Percentiles rank a stretch among this genome's conserved stretches.
Conservation (phyloP, 2,888 invertebrate genomes). For the Cynaeus angustus region DNA sequence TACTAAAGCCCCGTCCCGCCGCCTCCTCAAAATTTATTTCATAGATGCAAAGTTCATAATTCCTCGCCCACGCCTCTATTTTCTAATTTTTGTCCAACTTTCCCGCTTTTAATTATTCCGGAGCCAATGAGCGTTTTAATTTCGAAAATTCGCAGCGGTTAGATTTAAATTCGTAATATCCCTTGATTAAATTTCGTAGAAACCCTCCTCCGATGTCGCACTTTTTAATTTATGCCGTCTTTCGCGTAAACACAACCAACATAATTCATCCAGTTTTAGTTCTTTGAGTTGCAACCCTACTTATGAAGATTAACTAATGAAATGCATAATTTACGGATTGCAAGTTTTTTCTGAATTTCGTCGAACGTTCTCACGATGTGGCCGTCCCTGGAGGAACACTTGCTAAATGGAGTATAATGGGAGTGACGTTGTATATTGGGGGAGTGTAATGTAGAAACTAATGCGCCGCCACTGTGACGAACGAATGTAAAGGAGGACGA, state of each 20-base stretch:
- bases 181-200: constrained; percentile 47
- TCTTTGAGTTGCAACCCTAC: constrained; percentile 64
- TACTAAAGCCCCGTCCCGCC: too few relatives aligned
- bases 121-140: constrained; percentile 41
- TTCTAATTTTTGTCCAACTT: constrained; percentile 10
- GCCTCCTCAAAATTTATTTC: too few relatives aligned
- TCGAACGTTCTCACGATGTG: constrained; percentile 35
- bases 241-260: constrained; percentile 45
- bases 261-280: constrained; percentile 61
- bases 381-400: constrained; percentile 36
- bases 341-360: constrained; percentile 3
- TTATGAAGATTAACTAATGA: constrained; percentile 65
- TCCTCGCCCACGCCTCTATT: constrained; percentile 12
- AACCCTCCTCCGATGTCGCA: constrained; percentile 42
- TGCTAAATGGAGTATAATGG: constrained; percentile 46
- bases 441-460: constrained; percentile 37
- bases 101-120: constrained; percentile 32
- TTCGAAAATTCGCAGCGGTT: constrained; percentile 45
- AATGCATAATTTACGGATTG: constrained; percentile 61
- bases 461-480: constrained; percentile 41
- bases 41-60: neutral
- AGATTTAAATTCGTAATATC: constrained; percentile 39
- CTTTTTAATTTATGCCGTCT: constrained; percentile 49
- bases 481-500: constrained; percentile 40
- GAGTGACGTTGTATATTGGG: constrained; percentile 25